Evolutionary conservation across 2,113 vertebrate genomes (phyloP).

Genomic region (Protomyctophum bolini): DNA sequence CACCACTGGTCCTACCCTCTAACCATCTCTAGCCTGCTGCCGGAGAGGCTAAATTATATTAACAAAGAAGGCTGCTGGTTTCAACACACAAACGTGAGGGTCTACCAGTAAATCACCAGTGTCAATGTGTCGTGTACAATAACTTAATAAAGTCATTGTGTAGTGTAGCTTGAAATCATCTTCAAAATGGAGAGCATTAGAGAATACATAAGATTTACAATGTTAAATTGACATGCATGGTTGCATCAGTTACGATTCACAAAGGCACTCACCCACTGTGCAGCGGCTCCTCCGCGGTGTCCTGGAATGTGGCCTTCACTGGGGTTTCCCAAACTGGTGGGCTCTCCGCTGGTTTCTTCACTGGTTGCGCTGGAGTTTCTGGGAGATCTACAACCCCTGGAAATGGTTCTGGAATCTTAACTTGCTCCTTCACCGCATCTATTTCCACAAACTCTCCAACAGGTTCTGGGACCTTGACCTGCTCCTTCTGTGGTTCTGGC

Average conservation of each 20-base stretch:
- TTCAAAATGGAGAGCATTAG: too few species aligned
- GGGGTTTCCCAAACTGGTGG: background rate
- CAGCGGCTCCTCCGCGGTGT: constrained; percentile 42
- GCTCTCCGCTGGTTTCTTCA: constrained; percentile 8
- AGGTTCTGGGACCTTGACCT: background rate
- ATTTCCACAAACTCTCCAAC: constrained; percentile 36
- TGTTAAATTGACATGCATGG: too few species aligned
- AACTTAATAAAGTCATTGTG: too few species aligned
- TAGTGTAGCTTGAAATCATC: too few species aligned
- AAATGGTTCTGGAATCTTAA: constrained; percentile 13
- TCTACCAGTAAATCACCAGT: too few species aligned
- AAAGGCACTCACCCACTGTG: constrained; percentile 56
- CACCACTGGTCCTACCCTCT: too few species aligned
- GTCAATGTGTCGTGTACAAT: too few species aligned
- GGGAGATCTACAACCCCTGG: constrained; percentile 29
- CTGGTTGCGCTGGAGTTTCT: constrained; percentile 11
- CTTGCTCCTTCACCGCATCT: constrained; percentile 6
- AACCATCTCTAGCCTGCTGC: too few species aligned
- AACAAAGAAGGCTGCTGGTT: too few species aligned
- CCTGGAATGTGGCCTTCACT: constrained; percentile 21
- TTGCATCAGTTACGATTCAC: background rate
- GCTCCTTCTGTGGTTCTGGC: constrained; percentile 24
- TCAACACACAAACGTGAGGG: too few species aligned
- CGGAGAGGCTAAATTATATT: too few species aligned
- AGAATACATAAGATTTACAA: too few species aligned